These are phyloP conservation scores for Dasypogon diadema DNA, from an alignment of 2,888 invertebrate species.

Conservation along the genomic window DNA sequence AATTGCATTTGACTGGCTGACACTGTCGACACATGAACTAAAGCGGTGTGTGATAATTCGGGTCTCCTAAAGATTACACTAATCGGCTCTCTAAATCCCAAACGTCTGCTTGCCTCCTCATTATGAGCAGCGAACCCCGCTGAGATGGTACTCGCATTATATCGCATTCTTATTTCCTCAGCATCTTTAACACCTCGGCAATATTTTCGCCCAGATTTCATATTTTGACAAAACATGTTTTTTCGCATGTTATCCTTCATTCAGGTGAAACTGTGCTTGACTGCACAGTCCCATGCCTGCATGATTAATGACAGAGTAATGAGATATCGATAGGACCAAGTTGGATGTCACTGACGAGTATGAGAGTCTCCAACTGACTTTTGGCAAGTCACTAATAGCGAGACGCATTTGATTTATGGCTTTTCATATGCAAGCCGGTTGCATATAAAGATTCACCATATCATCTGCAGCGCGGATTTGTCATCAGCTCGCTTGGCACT, in stretches of 20 bases:
- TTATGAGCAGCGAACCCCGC: conserved; percentile 28
- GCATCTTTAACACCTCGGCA: background rate
- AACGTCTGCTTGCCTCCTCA: background rate
- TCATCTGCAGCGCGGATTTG: conserved; percentile 14
- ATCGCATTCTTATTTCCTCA: conserved; percentile 12
- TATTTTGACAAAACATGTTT: conserved; percentile 52
- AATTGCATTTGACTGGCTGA: conserved; percentile 4
- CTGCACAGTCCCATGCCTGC: conserved; percentile 1
- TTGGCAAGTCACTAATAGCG: conserved; percentile 30
- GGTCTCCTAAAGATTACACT: conserved; percentile 46
- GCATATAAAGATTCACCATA: conserved; percentile 3
- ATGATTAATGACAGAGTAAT: conserved; percentile 55
- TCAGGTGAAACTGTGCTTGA: conserved; percentile 37
- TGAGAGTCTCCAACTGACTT: background rate
- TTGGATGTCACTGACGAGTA: background rate
- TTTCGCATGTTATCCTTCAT: background rate
- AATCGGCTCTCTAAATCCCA: conserved; percentile 1
- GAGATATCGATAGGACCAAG: conserved; percentile 51
- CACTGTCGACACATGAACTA: background rate
- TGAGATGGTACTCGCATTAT: conserved; percentile 40
- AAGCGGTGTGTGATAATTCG: conserved; percentile 47
- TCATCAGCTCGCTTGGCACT: conserved; percentile 1
- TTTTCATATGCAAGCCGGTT: conserved; percentile 22
- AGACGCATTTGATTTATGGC: conserved; percentile 53
- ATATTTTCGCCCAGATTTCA: background rate